Evolutionary conservation across 1,140 invertebrate genomes (phyloP), one percentile per base, ranked within the genome.

Genomic region (Nomia melanderi): DNA sequence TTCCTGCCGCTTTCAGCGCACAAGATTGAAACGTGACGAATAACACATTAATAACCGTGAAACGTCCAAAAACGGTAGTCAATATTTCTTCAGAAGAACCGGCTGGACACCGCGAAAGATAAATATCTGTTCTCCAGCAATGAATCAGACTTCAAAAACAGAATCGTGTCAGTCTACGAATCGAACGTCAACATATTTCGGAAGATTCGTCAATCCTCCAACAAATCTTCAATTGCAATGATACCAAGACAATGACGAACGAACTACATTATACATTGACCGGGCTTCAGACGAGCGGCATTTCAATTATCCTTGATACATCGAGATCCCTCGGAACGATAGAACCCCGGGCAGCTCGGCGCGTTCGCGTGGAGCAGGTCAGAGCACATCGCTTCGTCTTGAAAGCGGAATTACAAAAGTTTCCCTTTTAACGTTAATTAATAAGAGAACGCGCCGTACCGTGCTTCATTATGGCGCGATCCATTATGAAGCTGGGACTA

Each of bases 351-450:
- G n/a, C n/a, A n/a, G n/a, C n/a, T n/a, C 50, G 66, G 62, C 23
- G 59, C 54, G 62, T 70, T 53, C 27, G 36, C 41, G 63, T 54
- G 31, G 47, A 81, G 27, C 39, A 75, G 78, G 74, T 81, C 82
- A 67, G 78, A 50, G 70, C 44, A 77, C 62, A 53, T 73, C 62
- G 66, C 53, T 64, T 57, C 72, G 63, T 82, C 69, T 85, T 74
- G 73, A 73, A 69, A 85, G 67, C 70, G 64, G 74, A 82, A 85
- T 85, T 85, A 77, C 76, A 79, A 85, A 84, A 85, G 82, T 85
- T 85, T 84, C 66, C 71, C 81, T 79, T 82, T 85, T 85, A 82
- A 82, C 79, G 77, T 85, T 85, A 85, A 85, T 85, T 82, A 85
- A 85, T 79, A 75, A 82, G 63, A 83, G 83, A 83, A 79, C 71